These are phyloP conservation scores for human DNA, from an alignment of 2,113 vertebrate genomes.

Conservation along the genomic window DNA sequence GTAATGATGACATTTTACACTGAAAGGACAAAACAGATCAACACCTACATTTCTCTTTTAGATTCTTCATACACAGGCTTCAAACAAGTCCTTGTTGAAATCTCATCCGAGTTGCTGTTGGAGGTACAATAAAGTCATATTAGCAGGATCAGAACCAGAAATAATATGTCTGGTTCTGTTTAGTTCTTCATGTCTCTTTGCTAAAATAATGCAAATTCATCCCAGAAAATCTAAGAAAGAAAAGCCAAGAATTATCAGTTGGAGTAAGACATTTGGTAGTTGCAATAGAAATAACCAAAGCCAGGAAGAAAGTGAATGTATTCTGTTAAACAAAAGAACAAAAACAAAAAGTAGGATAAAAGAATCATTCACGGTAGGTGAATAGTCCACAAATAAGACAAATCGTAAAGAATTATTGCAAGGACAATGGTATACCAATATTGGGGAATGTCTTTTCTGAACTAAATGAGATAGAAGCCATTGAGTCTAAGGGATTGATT, in stretches of 20 bases:
- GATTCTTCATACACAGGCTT: not conserved
- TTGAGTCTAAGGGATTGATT: rapidly evolving
- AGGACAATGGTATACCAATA: not conserved
- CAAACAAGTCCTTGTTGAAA: not conserved
- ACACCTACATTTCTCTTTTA: not conserved
- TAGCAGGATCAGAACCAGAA: not conserved
- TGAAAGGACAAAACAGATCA: not conserved
- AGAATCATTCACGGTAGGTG: not conserved
- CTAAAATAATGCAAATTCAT: not conserved
- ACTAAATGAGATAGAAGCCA: not conserved
- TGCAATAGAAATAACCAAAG: not conserved
- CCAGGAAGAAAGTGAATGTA: not conserved
- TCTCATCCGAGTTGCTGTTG: conserved; percentile 27
- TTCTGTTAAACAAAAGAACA: not conserved
- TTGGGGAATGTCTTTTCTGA: rapidly evolving
- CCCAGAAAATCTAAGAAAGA: not conserved
- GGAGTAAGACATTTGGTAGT: not conserved
- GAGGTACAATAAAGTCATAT: not conserved
- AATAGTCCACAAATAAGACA: not conserved
- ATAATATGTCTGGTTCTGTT: conserved; percentile 18
- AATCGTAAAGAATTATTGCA: not conserved
- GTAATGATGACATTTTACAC: not conserved
- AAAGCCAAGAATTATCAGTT: not conserved
- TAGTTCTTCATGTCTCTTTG: conserved; percentile 1
- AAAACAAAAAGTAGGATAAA: not conserved